These are phyloP conservation scores for Acestrorhynchus altus DNA, from an alignment of 2,797 vertebrate genomes.

Conservation along the genomic window DNA sequence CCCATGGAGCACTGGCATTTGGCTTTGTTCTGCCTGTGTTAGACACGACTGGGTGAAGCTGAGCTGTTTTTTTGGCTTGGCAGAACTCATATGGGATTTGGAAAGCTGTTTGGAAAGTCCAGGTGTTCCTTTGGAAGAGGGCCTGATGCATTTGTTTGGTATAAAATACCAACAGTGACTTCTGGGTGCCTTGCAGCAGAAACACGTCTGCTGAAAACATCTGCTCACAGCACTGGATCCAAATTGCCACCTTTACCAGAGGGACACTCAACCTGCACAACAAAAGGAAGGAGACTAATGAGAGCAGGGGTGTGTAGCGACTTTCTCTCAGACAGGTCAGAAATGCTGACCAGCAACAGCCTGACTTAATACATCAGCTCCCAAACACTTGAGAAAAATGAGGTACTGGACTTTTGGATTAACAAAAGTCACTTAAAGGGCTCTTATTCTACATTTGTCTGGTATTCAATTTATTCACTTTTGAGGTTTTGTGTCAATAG, in stretches of 20 bases:
- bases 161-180: slow-evolving; percentile 44
- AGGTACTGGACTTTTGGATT: background rate
- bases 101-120: slow-evolving; percentile 41
- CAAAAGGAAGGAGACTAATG: background rate
- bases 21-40: slow-evolving; percentile 8
- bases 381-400: background rate
- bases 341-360: background rate
- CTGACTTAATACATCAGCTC: background rate
- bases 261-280: background rate
- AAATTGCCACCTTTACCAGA: slow-evolving; percentile 11
- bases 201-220: slow-evolving; percentile 45
- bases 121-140: slow-evolving; percentile 36
- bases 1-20: slow-evolving; percentile 9
- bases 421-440: background rate
- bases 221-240: slow-evolving; percentile 3
- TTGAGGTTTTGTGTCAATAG: no score
- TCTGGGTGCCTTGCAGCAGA: slow-evolving; percentile 25
- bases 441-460: no score
- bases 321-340: background rate
- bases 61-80: slow-evolving; percentile 30
- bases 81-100: slow-evolving; percentile 26
- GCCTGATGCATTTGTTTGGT: slow-evolving; percentile 33
- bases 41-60: slow-evolving; percentile 26
- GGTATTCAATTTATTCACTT: no score
- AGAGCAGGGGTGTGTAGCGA: background rate